These are phyloP conservation scores for Dermatemys mawii DNA, from an alignment of 2,113 vertebrate species.

Conservation along the genomic window DNA sequence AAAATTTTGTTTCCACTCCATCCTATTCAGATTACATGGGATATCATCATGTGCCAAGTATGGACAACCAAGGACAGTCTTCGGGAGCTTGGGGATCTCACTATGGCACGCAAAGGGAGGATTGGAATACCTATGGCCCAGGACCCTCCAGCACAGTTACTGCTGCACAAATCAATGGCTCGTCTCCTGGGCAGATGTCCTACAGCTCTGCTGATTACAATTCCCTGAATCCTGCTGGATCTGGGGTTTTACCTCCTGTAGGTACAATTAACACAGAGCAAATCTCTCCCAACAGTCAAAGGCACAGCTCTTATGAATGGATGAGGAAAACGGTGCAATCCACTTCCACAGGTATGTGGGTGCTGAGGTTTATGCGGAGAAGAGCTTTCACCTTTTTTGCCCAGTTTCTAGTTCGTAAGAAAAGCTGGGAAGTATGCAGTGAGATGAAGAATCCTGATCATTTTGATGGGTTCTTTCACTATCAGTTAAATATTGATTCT, in stretches of 20 bases:
- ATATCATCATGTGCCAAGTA: constrained; percentile 87
- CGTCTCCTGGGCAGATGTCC: constrained; percentile 84
- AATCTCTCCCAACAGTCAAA: constrained; percentile 83
- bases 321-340: constrained; percentile 91
- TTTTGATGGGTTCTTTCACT: background rate
- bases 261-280: constrained; percentile 80
- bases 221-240: constrained; percentile 81
- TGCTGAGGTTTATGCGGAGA: background rate
- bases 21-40: constrained; percentile 90
- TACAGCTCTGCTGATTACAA: constrained; percentile 85
- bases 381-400: background rate
- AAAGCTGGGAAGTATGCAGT: background rate
- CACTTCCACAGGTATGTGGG: constrained; percentile 87
- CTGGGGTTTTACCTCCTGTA: constrained; percentile 80
- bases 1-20: constrained; percentile 88
- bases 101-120: constrained; percentile 85
- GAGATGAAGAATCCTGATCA: background rate
- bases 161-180: constrained; percentile 80
- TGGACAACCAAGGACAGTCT: constrained; percentile 85
- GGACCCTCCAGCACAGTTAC: constrained; percentile 82
- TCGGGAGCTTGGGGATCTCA: constrained; percentile 83
- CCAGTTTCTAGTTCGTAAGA: background rate
- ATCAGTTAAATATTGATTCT: background rate
- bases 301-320: constrained; percentile 91
- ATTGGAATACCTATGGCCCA: constrained; percentile 86